Conservation (phyloP, 2,113 vertebrate species). For the Colius striatus region DNA sequence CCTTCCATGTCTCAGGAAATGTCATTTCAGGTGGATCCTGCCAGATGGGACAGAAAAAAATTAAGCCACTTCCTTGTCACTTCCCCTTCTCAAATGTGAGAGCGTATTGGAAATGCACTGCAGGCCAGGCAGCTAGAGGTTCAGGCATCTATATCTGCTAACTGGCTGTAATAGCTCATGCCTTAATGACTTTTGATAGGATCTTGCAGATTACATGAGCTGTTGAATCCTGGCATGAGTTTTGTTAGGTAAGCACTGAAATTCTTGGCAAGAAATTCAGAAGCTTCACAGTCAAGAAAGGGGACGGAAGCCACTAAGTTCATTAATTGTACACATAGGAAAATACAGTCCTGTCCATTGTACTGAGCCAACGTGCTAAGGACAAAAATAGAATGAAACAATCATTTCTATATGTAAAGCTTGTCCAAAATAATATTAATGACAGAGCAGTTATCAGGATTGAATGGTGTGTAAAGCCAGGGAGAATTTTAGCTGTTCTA, state of each 20-base stretch:
- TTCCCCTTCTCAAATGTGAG: not conserved
- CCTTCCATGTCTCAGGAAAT: not conserved
- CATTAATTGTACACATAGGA: not conserved
- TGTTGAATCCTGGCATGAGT: not conserved
- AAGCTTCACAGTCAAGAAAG: not conserved
- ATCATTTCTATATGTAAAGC: not conserved
- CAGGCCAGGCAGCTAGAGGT: not conserved
- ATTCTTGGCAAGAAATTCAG: constrained; percentile 18
- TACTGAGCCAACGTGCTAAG: not conserved
- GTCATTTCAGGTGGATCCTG: not conserved
- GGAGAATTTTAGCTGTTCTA: not conserved
- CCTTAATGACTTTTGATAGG: not conserved
- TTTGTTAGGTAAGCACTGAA: not conserved
- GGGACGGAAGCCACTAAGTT: not conserved
- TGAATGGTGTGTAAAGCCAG: not conserved
- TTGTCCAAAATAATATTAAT: not conserved
- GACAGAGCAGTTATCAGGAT: not conserved
- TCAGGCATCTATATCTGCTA: not conserved
- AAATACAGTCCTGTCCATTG: not conserved
- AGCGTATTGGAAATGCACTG: not conserved
- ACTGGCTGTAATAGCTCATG: not conserved
- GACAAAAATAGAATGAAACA: not conserved
- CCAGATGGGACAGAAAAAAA: not conserved
- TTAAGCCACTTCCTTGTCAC: not conserved
- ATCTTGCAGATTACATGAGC: not conserved